These are phyloP conservation scores for Hippocampus kuda DNA, from an alignment of 2,797 vertebrate species.

Conservation along the genomic window DNA sequence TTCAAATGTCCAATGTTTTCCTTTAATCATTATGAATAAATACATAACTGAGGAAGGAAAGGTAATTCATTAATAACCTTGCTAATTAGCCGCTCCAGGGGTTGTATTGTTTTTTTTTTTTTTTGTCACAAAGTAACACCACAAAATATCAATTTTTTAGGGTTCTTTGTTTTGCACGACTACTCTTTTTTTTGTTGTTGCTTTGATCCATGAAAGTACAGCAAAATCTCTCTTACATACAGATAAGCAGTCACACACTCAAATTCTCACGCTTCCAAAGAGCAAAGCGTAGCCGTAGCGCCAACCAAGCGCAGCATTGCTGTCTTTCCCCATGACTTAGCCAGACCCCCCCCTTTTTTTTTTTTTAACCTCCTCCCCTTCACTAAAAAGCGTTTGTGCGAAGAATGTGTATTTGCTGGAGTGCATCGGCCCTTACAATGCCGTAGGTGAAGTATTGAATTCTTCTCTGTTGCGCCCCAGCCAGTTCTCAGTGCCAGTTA, in stretches of 20 bases:
- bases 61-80: too few relatives aligned
- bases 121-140: too few relatives aligned
- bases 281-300: conserved; percentile 27
- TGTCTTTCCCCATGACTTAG: conserved; percentile 35
- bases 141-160: too few relatives aligned
- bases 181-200: too few relatives aligned
- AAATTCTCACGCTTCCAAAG: conserved; percentile 30
- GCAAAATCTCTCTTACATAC: conserved; percentile 38
- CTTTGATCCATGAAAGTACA: conserved; percentile 12
- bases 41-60: too few relatives aligned
- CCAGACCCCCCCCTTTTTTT: conserved; percentile 6
- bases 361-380: background rate
- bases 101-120: too few relatives aligned
- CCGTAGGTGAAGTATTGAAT: conserved; percentile 52
- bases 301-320: conserved; percentile 46
- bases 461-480: conserved; percentile 33
- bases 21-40: background rate
- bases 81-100: too few relatives aligned
- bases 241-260: conserved; percentile 42
- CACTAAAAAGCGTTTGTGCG: conserved; percentile 29
- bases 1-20: background rate
- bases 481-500: conserved; percentile 27
- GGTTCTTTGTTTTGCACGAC: too few relatives aligned
- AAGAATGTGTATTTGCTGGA: conserved; percentile 36
- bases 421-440: conserved; percentile 36